Conservation (phyloP, 2,797 vertebrate species). For the Xiphophorus birchmanni region DNA sequence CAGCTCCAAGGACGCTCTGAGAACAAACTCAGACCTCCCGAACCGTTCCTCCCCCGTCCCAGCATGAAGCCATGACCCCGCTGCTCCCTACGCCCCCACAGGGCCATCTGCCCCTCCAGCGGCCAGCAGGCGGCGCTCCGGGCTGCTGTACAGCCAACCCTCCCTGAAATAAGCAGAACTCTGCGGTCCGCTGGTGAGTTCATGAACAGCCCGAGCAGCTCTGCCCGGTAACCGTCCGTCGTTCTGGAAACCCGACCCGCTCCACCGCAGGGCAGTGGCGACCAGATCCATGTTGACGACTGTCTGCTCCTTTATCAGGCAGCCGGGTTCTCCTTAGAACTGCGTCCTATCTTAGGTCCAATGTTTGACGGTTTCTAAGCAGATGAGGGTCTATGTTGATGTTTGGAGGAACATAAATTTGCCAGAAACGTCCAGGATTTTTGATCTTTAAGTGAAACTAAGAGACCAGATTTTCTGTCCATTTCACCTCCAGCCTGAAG, state of each 20-base stretch:
- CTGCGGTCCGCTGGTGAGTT: conserved; percentile 10
- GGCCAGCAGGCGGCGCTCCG: conserved; percentile 18
- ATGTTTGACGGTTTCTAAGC: not conserved
- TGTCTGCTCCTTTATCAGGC: conserved; percentile 21
- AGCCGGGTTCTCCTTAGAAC: conserved; percentile 56
- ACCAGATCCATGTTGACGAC: conserved; percentile 18
- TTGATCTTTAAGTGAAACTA: not conserved
- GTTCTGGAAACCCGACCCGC: not conserved
- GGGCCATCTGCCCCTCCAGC: not conserved
- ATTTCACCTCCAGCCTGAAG: not conserved
- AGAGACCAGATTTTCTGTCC: not conserved
- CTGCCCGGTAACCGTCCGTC: conserved; percentile 20
- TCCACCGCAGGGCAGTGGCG: conserved; percentile 16
- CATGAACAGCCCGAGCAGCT: conserved; percentile 15
- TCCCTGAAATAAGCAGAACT: conserved; percentile 21
- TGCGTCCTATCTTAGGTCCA: conserved; percentile 1
- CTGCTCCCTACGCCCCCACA: conserved; percentile 15
- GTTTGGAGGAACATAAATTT: not conserved
- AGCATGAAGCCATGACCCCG: conserved; percentile 64
- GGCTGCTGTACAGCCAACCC: conserved; percentile 27
- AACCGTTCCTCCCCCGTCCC: conserved; percentile 29
- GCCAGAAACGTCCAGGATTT: not conserved
- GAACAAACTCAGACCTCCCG: conserved; percentile 29
- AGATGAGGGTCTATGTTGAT: not conserved
- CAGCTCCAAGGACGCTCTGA: conserved; percentile 7